A percentile compares a stretch with the other conserved stretches of the same genome.
Conservation (phyloP, 1,140 invertebrate species). For the Ericerus pela region DNA sequence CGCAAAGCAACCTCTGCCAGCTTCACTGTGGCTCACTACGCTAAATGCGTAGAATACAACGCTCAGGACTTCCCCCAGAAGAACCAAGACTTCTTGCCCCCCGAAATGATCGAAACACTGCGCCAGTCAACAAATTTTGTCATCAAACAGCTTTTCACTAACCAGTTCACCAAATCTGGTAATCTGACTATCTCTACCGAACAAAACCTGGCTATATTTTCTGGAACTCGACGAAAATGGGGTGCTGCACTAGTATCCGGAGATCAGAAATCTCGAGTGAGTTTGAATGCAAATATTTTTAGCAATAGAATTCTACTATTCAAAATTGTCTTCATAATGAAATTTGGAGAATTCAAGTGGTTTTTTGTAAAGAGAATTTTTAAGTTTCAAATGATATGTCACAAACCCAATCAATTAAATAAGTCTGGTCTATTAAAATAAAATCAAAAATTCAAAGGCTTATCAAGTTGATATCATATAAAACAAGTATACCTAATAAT, state of each 20-base stretch:
- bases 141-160: slow-evolving; percentile 64
- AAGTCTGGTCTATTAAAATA: too few species aligned
- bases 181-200: slow-evolving; percentile 37
- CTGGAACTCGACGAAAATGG: slow-evolving; percentile 25
- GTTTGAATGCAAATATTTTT: slow-evolving; percentile 10
- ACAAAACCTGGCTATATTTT: slow-evolving; percentile 13
- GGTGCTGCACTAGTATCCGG: slow-evolving; percentile 39
- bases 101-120: slow-evolving; percentile 69
- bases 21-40: slow-evolving; percentile 69
- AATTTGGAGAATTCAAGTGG: too few species aligned
- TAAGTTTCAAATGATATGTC: too few species aligned
- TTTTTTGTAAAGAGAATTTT: too few species aligned
- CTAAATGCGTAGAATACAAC: slow-evolving; percentile 67
- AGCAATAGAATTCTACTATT: background rate
- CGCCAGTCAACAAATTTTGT: slow-evolving; percentile 54
- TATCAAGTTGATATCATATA: too few species aligned
- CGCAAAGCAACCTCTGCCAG: slow-evolving; percentile 46
- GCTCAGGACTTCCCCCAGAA: slow-evolving; percentile 64
- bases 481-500: too few species aligned
- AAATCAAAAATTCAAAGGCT: too few species aligned
- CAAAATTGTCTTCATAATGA: background rate
- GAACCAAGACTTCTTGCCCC: slow-evolving; percentile 75
- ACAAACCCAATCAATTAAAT: too few species aligned
- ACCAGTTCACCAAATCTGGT: slow-evolving; percentile 70
- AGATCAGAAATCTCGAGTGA: slow-evolving; percentile 31